Conservation (phyloP, 1,140 invertebrate species). For the Schmidtea mediterranea region DNA sequence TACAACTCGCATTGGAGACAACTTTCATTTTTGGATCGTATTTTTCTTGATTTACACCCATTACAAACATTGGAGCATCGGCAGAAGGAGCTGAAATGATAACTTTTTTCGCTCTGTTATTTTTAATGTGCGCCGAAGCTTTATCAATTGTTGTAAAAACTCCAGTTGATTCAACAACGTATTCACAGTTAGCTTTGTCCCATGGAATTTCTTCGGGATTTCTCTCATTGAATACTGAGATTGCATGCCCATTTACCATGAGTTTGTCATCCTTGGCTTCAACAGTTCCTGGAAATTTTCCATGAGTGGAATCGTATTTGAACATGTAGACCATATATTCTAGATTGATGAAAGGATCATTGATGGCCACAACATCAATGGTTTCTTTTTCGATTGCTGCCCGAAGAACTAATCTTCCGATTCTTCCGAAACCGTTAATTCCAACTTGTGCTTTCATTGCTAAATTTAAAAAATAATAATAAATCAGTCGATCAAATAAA, state of each 20-base stretch:
- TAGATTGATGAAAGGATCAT: conserved; percentile 72
- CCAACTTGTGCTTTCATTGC: conserved; percentile 29
- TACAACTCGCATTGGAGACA: conserved; percentile 63
- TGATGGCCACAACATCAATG: conserved; percentile 55
- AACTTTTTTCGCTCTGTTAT: conserved; percentile 68
- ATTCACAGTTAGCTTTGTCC: conserved; percentile 56
- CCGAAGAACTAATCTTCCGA: conserved; percentile 67
- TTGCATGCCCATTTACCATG: conserved; percentile 46
- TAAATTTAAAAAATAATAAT: too few species aligned
- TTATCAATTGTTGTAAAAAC: conserved; percentile 81
- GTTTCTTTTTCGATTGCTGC: conserved; percentile 43
- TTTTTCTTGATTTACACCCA: conserved; percentile 66
- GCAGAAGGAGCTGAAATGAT: conserved; percentile 87
- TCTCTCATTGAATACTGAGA: conserved; percentile 14
- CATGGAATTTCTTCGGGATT: conserved; percentile 63
- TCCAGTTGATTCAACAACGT: conserved; percentile 87
- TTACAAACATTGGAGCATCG: conserved; percentile 88
- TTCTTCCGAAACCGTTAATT: conserved; percentile 82
- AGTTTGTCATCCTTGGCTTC: conserved; percentile 41
- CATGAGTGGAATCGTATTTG: conserved; percentile 89
- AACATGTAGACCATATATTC: conserved; percentile 93
- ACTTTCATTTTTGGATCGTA: conserved; percentile 26
- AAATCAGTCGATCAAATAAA: too few species aligned
- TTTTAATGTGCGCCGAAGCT: conserved; percentile 44
- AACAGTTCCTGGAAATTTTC: conserved; percentile 48